A percentile compares a stretch with the other conserved stretches of the same genome.
These are phyloP conservation scores for Hestina assimilis DNA, from an alignment of 1,140 invertebrate genomes.

Conservation along the genomic window DNA sequence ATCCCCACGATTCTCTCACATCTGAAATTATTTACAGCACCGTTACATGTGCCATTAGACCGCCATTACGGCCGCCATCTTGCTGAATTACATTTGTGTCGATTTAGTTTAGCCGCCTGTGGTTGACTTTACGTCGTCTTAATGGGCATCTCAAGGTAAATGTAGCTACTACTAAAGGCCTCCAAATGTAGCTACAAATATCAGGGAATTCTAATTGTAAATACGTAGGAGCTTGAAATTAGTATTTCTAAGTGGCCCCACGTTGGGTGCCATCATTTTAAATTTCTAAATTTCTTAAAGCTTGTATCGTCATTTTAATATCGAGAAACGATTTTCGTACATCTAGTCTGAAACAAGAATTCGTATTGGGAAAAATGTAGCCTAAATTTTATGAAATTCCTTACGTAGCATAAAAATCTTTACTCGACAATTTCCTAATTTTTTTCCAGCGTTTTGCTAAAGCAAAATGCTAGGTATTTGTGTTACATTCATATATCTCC, in stretches of 20 bases:
- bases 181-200: constrained; percentile 8
- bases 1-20: constrained; percentile 15
- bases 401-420: no score
- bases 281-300: neutral
- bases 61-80: constrained; percentile 43
- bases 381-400: no score
- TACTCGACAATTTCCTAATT: no score
- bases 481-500: no score
- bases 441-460: no score
- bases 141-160: constrained; percentile 30
- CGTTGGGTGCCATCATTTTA: constrained; percentile 22
- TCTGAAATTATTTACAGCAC: constrained; percentile 36
- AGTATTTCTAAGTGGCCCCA: constrained; percentile 17
- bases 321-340: no score
- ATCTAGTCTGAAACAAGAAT: no score
- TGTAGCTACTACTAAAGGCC: no score
- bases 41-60: constrained; percentile 48
- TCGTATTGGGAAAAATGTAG: no score
- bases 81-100: constrained; percentile 43
- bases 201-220: constrained; percentile 8
- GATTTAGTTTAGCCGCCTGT: constrained; percentile 34
- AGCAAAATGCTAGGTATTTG: no score
- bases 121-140: constrained; percentile 28
- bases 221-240: constrained; percentile 7
- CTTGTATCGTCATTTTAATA: neutral